Evolutionary conservation across 2,797 vertebrate species (phyloP).

Genomic region (Trematomus bernacchii): DNA sequence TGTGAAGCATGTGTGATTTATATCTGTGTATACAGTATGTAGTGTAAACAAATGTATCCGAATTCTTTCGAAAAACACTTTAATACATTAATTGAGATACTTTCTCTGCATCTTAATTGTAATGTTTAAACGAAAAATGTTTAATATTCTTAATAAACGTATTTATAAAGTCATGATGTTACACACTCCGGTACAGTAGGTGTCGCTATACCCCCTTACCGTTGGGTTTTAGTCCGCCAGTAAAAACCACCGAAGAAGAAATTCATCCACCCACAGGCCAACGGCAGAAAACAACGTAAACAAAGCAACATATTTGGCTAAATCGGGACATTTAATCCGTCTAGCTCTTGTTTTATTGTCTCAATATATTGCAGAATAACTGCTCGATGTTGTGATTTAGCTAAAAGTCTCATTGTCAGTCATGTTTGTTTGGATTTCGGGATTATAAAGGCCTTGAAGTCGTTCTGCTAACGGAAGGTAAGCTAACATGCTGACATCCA

Average conservation of each 20-base stretch:
- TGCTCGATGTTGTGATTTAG: constrained; percentile 13
- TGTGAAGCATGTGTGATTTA: too few relatives aligned
- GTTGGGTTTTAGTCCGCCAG: too few relatives aligned
- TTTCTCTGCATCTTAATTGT: too few relatives aligned
- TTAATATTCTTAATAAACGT: too few relatives aligned
- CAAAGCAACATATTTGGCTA: constrained; percentile 34
- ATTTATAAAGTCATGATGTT: too few relatives aligned
- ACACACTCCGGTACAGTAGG: too few relatives aligned
- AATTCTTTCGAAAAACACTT: too few relatives aligned
- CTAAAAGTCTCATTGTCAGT: neutral
- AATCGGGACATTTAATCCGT: neutral
- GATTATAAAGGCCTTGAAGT: constrained; percentile 61
- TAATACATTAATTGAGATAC: too few relatives aligned
- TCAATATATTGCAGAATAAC: accelerated
- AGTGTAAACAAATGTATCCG: too few relatives aligned
- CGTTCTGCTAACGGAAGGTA: constrained; percentile 67
- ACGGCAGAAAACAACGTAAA: constrained; percentile 67
- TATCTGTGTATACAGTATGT: too few relatives aligned
- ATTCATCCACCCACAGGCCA: constrained; percentile 24
- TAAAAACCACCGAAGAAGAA: constrained; percentile 53
- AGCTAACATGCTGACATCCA: constrained; percentile 31
- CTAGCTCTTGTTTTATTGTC: neutral
- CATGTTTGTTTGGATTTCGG: constrained; percentile 47
- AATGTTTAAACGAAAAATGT: too few relatives aligned
- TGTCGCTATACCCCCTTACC: too few relatives aligned